Percentiles rank a stretch among this genome's conserved stretches.
Conservation (phyloP, 2,797 vertebrate species). For the Gymnoscopelus braueri region DNA sequence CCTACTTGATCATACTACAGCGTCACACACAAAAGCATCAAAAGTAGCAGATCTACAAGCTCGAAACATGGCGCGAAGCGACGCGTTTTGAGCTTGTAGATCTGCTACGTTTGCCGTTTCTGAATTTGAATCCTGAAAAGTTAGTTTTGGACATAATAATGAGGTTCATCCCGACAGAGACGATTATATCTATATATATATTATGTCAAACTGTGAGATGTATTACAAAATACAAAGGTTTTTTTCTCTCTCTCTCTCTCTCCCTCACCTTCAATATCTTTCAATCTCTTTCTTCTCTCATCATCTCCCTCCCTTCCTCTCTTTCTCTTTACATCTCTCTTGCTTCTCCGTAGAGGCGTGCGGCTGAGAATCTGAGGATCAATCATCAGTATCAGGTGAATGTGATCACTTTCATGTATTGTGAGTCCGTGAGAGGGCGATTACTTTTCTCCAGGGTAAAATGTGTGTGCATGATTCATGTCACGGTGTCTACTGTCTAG, state of each 20-base stretch:
- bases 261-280: neutral
- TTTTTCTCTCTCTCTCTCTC: neutral
- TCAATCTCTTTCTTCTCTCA: neutral
- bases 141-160: too few species aligned
- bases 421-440: neutral
- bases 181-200: neutral
- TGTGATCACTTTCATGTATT: slow-evolving; percentile 23
- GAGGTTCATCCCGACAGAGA: too few species aligned
- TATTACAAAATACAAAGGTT: neutral
- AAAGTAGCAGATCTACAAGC: too few species aligned
- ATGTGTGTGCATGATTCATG: neutral
- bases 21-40: too few species aligned
- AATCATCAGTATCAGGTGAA: slow-evolving; percentile 97
- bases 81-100: too few species aligned
- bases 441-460: slow-evolving; percentile 8
- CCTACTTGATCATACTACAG: too few species aligned
- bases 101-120: too few species aligned
- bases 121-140: too few species aligned
- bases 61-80: too few species aligned
- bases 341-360: slow-evolving; percentile 85
- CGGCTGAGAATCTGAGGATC: slow-evolving; percentile 93
- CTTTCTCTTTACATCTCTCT: slow-evolving; percentile 5
- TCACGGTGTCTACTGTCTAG: too few species aligned
- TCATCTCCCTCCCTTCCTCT: neutral
- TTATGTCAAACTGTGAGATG: neutral